These are phyloP conservation scores for Perca schrenkii DNA, from an alignment of 2,113 vertebrate genomes.

Conservation along the genomic window DNA sequence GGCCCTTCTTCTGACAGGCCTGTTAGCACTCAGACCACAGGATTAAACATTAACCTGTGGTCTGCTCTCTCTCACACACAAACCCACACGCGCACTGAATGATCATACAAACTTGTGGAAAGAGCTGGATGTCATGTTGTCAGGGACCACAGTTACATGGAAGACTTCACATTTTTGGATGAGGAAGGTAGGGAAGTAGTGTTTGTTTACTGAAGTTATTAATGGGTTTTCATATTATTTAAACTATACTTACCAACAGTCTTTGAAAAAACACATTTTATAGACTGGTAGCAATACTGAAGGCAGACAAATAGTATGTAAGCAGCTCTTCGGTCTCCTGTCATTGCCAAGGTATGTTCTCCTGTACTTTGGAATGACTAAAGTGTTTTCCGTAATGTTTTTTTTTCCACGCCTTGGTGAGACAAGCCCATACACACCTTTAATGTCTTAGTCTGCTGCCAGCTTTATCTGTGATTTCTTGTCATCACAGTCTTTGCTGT, in stretches of 20 bases:
- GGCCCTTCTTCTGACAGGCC: conserved; percentile 52
- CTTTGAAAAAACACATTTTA: neutral
- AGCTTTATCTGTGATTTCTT: conserved; percentile 17
- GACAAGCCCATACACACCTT: conserved; percentile 51
- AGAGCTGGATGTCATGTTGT: conserved; percentile 38
- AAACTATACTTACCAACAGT: neutral
- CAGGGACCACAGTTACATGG: conserved; percentile 14
- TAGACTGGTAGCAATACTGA: neutral
- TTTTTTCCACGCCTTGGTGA: neutral
- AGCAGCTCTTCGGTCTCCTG: neutral
- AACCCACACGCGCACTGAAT: conserved; percentile 32
- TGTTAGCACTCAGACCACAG: conserved; percentile 59
- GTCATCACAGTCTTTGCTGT: conserved; percentile 2
- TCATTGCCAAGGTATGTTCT: neutral
- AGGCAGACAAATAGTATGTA: neutral
- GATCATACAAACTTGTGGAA: conserved; percentile 22
- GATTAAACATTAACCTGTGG: conserved; percentile 77
- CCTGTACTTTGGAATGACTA: neutral
- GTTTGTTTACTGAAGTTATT: neutral
- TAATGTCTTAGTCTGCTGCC: conserved; percentile 16
- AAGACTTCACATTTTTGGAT: conserved; percentile 39
- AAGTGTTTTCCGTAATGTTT: neutral
- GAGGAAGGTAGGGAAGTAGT: conserved; percentile 57
- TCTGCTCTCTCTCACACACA: conserved; percentile 1
- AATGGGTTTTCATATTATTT: neutral